Conservation (phyloP, 2,888 invertebrate species). For the Abscondita cerata region DNA sequence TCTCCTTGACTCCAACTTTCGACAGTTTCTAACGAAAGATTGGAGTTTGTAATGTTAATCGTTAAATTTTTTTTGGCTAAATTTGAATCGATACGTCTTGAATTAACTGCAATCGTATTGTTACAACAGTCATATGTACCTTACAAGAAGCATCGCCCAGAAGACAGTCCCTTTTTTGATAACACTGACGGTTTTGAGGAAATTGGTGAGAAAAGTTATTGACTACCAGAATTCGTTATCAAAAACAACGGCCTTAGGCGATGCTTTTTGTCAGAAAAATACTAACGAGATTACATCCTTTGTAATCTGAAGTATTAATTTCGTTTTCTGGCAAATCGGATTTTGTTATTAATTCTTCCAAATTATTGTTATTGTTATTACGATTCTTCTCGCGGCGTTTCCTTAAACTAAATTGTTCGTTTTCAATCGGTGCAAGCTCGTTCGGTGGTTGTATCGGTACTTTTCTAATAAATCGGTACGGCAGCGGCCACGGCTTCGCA, state of each 20-base stretch:
- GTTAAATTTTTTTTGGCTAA: neutral
- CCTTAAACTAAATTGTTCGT: conserved; percentile 42
- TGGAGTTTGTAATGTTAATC: conserved; percentile 8
- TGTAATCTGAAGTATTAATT: conserved; percentile 31
- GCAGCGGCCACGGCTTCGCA: conserved; percentile 73
- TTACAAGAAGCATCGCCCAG: no score
- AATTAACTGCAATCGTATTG: conserved; percentile 11
- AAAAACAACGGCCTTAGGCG: no score
- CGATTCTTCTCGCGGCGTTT: conserved; percentile 41
- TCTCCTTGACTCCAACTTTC: neutral
- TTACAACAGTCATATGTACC: no score
- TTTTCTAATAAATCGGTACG: conserved; percentile 59
- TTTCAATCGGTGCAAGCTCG: conserved; percentile 39
- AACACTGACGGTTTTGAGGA: no score
- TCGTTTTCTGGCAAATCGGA: conserved; percentile 16
- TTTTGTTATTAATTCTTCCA: conserved; percentile 35
- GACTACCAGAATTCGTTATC: neutral
- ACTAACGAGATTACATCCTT: conserved; percentile 44
- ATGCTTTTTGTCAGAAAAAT: no score
- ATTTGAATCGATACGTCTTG: conserved; percentile 1
- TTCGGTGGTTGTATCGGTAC: conserved; percentile 24
- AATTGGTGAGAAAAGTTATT: no score
- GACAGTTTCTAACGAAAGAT: neutral
- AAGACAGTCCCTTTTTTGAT: no score
- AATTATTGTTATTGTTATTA: conserved; percentile 32